Evolutionary conservation across 2,888 invertebrate species (phyloP).

Genomic region (Myathropa florea): DNA sequence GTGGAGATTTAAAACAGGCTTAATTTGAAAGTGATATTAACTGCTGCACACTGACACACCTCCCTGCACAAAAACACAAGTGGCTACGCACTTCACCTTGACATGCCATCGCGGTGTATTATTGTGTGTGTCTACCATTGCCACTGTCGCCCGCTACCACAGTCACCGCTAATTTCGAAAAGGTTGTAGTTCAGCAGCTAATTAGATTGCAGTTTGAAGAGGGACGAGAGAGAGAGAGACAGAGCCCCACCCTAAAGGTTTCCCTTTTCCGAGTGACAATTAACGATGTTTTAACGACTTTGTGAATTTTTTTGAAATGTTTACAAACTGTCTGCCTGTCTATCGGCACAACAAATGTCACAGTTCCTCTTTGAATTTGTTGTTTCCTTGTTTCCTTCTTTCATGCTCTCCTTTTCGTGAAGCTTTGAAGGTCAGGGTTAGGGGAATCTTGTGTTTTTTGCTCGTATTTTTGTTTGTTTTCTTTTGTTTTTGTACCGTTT

Average conservation of each 20-base stretch:
- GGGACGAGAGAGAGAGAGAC: background rate
- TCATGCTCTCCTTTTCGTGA: background rate
- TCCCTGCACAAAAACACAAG: constrained; percentile 21
- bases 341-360: constrained; percentile 20
- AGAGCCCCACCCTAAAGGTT: constrained; percentile 15
- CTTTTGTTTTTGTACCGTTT: background rate
- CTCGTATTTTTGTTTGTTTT: background rate
- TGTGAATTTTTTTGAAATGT: constrained; percentile 38
- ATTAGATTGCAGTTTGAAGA: constrained; percentile 45
- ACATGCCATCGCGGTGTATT: constrained; percentile 27
- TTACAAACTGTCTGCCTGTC: constrained; percentile 52
- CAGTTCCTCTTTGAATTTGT: background rate
- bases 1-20: constrained; percentile 42
- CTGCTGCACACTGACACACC: constrained; percentile 53
- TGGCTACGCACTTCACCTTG: constrained; percentile 52
- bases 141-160: background rate
- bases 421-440: background rate
- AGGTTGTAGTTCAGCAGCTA: constrained; percentile 40
- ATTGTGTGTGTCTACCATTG: background rate
- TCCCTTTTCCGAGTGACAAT: background rate
- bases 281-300: constrained; percentile 43
- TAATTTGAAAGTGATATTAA: constrained; percentile 55
- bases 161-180: constrained; percentile 6
- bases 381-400: background rate
- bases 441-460: background rate